phyloP scores from a whole-genome alignment of 1,140 invertebrate species.

The Hyphantria cunea region DNA sequence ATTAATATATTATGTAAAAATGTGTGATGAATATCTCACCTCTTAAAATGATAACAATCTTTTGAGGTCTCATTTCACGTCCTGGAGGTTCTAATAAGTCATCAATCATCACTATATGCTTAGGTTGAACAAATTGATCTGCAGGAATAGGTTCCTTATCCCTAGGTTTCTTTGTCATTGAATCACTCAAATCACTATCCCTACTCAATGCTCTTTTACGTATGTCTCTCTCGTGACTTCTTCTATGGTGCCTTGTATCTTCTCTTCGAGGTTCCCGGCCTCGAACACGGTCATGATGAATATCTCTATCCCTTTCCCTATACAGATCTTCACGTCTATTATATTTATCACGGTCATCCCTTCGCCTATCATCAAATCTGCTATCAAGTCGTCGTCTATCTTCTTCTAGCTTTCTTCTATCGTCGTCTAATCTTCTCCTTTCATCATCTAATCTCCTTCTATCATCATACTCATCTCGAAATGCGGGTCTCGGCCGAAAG shows the following conservation, averaged over 20 bases:
- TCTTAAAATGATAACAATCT: slow-evolving; percentile 94
- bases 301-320: slow-evolving; percentile 34
- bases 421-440: slow-evolving; percentile 65
- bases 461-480: slow-evolving; percentile 48
- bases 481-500: slow-evolving; percentile 30
- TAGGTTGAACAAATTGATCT: slow-evolving; percentile 33
- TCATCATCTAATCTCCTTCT: slow-evolving; percentile 54
- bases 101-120: slow-evolving; percentile 87
- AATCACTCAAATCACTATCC: slow-evolving; percentile 50
- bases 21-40: slow-evolving; percentile 78
- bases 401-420: slow-evolving; percentile 43
- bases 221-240: slow-evolving; percentile 56
- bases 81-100: slow-evolving; percentile 91
- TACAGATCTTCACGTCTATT: slow-evolving; percentile 46
- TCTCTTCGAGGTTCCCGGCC: slow-evolving; percentile 40
- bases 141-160: slow-evolving; percentile 21
- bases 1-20: neutral
- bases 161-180: slow-evolving; percentile 44
- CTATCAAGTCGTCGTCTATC: slow-evolving; percentile 48
- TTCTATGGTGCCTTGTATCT: slow-evolving; percentile 36
- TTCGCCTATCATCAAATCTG: slow-evolving; percentile 55
- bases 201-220: slow-evolving; percentile 62
- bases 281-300: slow-evolving; percentile 15
- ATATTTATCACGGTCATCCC: slow-evolving; percentile 66
- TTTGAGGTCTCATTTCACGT: slow-evolving; percentile 87